phyloP scores from a whole-genome alignment of 2,888 invertebrate genomes.

The Pandemis heparana region DNA sequence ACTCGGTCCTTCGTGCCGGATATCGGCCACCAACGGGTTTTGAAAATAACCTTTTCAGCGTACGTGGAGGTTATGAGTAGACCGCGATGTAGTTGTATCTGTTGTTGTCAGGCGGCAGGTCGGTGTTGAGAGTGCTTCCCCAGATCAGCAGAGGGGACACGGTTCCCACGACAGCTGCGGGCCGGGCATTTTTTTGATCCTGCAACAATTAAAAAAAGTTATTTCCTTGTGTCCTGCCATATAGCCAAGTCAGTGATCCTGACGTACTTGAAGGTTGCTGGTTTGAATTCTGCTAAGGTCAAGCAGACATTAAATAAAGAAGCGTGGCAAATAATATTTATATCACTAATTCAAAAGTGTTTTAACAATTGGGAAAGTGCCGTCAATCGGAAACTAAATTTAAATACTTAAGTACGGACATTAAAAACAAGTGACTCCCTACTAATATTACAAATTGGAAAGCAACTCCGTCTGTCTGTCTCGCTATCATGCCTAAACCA shows the following conservation, averaged over 20 bases:
- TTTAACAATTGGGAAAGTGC: too few relatives aligned
- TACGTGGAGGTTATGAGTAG: constrained; percentile 55
- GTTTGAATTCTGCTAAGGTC: not conserved
- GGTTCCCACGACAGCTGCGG: constrained; percentile 83
- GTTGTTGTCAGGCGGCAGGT: constrained; percentile 65
- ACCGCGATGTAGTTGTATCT: constrained; percentile 75
- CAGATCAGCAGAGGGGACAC: constrained; percentile 80
- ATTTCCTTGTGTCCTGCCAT: not conserved
- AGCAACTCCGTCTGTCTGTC: too few relatives aligned
- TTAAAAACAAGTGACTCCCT: too few relatives aligned
- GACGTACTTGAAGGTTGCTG: not conserved
- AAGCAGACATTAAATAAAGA: not conserved
- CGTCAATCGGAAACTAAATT: too few relatives aligned
- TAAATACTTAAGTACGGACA: too few relatives aligned
- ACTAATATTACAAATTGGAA: too few relatives aligned
- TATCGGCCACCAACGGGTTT: not conserved
- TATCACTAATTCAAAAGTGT: too few relatives aligned
- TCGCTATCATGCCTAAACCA: too few relatives aligned
- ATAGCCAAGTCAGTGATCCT: not conserved
- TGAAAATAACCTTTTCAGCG: not conserved
- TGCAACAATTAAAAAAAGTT: constrained; percentile 54
- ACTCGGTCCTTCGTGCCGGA: constrained; percentile 6
- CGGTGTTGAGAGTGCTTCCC: constrained; percentile 81
- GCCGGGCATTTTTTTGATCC: constrained; percentile 74
- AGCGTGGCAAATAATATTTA: too few relatives aligned